Base-by-base conservation (phyloP, 2,113 vertebrate species). In the Furnarius figulus region DNA sequence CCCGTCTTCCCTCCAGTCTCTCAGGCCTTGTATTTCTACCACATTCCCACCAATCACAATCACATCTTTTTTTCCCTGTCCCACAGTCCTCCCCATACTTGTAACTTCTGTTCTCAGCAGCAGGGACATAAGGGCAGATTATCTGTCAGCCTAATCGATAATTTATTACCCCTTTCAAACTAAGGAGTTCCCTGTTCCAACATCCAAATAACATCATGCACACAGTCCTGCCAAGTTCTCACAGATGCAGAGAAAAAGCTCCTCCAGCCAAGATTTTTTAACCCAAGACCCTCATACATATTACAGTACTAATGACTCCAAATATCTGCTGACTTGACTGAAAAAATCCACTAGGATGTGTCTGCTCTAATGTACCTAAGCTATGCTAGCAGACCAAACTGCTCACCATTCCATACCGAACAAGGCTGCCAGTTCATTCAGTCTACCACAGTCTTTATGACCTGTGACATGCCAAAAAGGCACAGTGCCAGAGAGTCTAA, bases 301-400 rank as follows among this genome's bases (percentile, higher is more conserved):
- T 85, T 93, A 95, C 19, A 92, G 80, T 35, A 70, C 90, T 95
- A 93, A 96, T 93, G 88, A 93, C 28, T 92, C 56, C 90, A 94
- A 59, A 68, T 91, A 93, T 93, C 83, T 96, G 96, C 96, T 96
- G 96, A 93, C 95, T 96, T 86, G 86, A 93, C 95, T 94, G 92
- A 96, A 96, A 95, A 96, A 93, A 82, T 82, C 87, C 76, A 96
- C 73, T 61, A 90, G 80, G 88, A 86, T 87, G 66, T 70, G 76
- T 47, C 84, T 90, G 86, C 70, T 74, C 92, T 93, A 88, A 96
- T 89, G 93, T 72, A 92, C 90, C 83, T 85, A 94, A 89, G 71
- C 93, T 85, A 10, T 6, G 27, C 68, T 90, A 93, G 76, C 21
- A 1, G 80, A 93, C 92, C 73, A 90, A 87, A 88, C 90, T 84